Evolutionary conservation across 2,113 vertebrate genomes (phyloP), one percentile per base, ranked within the genome.

Genomic region (Silurus asotus): DNA sequence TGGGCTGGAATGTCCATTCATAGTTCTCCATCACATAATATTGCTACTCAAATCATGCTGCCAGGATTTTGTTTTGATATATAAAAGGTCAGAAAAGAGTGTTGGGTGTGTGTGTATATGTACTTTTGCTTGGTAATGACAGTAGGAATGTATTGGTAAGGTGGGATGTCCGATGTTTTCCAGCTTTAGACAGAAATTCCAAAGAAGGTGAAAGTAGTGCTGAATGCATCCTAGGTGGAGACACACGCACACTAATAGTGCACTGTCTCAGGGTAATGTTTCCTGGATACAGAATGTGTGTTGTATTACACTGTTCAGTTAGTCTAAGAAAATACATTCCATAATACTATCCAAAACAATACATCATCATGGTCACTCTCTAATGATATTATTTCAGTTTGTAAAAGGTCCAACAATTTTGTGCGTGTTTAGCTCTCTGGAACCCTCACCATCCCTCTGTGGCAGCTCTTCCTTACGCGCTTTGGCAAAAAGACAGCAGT

Each of bases 401-500:
- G 23, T 6, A 62, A 62, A 37, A 37, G 37, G 37, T 37, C 37
- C 37, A 37, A 37, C 37, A 37, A 1, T 37, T 37, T 37, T 84
- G 82, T 84, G 67, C 56, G 37, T 78, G 17, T 53, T 25, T 19
- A 89, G 88, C 49, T 89, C 6, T 98, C 97, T 0, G 98, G 96
- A 83, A 95, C 96, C 1, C 17, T 99, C 82, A 96, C 95, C 83
- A 97, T 99, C 81, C 98, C 98, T 0, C 77, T 95, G 86, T 99
- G 98, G 98, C 98, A 99, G 87, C 98, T 97, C 96, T 98, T 99
- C 90, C 94, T 99, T 15, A 96, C 94, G 0, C 94, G 92, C 0
- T 99, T 96, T 89, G 98, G 98, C 86, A 99, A 99, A 94, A 99
- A 99, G 93, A 97, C 25, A 0, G 96, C 97, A 0, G 95, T 96